Percentiles rank a stretch among this genome's conserved stretches.
Conservation (phyloP, 2,797 vertebrate genomes). For the Diplodus puntazzo region DNA sequence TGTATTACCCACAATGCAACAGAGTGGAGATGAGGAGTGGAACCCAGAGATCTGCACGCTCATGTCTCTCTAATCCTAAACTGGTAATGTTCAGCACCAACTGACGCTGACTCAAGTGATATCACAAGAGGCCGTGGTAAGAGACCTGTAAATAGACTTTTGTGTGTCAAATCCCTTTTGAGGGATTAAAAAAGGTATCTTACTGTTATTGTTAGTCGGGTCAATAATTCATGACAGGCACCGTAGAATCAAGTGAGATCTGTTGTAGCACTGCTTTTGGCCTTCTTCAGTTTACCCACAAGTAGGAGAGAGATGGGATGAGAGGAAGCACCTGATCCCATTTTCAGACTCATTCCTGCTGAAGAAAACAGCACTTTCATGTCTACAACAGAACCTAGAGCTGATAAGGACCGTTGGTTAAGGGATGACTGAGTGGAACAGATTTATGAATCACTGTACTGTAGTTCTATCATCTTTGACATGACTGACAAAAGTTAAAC, state of each 20-base stretch:
- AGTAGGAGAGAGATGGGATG: neutral
- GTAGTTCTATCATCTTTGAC: neutral
- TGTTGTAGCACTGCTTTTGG: constrained; percentile 62
- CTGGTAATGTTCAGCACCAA: neutral
- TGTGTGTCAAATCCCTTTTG: neutral
- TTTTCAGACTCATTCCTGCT: neutral
- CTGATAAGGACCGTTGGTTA: neutral
- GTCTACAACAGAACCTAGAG: neutral
- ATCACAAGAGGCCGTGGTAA: too few relatives aligned
- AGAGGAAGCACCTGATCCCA: neutral
- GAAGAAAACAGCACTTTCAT: neutral
- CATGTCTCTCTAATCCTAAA: neutral
- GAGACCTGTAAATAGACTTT: constrained; percentile 2
- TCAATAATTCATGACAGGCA: constrained; percentile 32
- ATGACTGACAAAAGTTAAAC: neutral
- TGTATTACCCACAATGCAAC: neutral
- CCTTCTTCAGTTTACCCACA: constrained; percentile 40
- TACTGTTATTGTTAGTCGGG: constrained; percentile 8
- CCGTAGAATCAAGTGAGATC: constrained; percentile 65
- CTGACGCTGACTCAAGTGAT: neutral
- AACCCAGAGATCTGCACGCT: neutral
- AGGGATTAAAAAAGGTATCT: neutral
- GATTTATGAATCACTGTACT: neutral
- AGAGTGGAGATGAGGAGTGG: neutral
- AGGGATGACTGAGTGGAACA: neutral